Evolutionary conservation across 2,888 invertebrate species (phyloP), one percentile per base, ranked within the genome.

Genomic region (Podotricha telesiphe): DNA sequence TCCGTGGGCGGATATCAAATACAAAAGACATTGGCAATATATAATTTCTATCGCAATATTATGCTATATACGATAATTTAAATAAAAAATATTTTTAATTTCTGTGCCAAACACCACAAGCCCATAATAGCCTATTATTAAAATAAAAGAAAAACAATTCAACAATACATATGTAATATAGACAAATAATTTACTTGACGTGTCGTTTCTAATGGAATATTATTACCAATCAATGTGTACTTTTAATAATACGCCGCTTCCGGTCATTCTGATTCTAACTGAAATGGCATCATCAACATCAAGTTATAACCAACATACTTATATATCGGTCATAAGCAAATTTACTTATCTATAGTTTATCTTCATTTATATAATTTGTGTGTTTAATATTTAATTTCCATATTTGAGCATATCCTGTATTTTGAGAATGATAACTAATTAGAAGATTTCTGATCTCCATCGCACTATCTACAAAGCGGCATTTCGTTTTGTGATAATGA

Each of bases 1-100:
- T 13, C 40, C 22, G 50, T 66, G 68, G 50, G 61, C 45, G 55
- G 61, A 62, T 62, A 67, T 62, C 11, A 28, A 51, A 67, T 34
- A 58, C 45, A 55, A 58, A 67, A 50, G 28, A 55, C 34, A 42
- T 42, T 50, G n/a, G 34, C 34, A 11, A 45, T 22, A 11, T 45
- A 17, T 1, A 10, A 55, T 34, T 7, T 13, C 11, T 20, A 40
- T 10, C 19, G 7, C 22, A 51, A 51, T 28, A 51, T 20, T 22
- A 28, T 37, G 10, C 8, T 8, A 8, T 37, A 1, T 37, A 37
- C 8, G 37, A 37, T 8, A 37, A 37, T 10, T 37, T 37, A 8
- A 8, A n/a, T n/a, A 8, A 5, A 4, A 37, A 37, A 8, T 37
- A 37, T 8, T 37, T 8, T 8, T 15, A 20, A 37, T 37, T 50